Percentiles rank a stretch among this genome's conserved stretches.
phyloP scores from a whole-genome alignment of 2,888 invertebrate genomes.

The Tryphoninae sp. region DNA sequence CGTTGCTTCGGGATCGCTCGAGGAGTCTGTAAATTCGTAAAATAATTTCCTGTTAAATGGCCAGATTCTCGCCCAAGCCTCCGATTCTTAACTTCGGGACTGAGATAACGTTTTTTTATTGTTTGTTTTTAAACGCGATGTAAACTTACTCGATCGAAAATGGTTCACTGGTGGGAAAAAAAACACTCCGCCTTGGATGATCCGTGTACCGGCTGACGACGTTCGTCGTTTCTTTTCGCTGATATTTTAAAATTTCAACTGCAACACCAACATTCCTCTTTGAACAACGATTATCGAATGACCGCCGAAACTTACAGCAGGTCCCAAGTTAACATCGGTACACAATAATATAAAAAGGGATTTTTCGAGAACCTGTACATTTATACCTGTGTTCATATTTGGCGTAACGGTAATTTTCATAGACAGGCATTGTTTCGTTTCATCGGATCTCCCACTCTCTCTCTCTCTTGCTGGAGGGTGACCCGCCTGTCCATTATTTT shows the following conservation, averaged over 20 bases:
- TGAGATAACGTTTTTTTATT: not conserved
- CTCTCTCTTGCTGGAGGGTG: not conserved
- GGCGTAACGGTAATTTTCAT: conserved; percentile 25
- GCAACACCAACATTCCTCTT: conserved; percentile 17
- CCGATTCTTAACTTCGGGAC: too few relatives aligned
- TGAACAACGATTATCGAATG: conserved; percentile 34
- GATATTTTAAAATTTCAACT: conserved; percentile 22
- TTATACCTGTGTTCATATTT: conserved; percentile 23
- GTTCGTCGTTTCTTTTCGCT: not conserved
- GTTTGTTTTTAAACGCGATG: not conserved
- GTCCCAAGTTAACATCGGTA: conserved; percentile 6
- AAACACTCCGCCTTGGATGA: not conserved
- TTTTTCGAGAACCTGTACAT: conserved; percentile 25
- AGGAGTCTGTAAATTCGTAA: conserved; percentile 38
- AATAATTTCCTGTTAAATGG: not conserved
- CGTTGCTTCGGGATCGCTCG: conserved; percentile 5
- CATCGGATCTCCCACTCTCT: not conserved
- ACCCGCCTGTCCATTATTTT: conserved; percentile 24
- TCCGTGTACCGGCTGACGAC: not conserved
- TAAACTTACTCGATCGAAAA: conserved; percentile 11
- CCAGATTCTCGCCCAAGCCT: not conserved
- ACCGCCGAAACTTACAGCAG: conserved; percentile 2
- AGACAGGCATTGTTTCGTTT: not conserved
- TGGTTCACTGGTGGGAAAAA: not conserved
- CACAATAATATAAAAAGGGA: conserved; percentile 15